These are phyloP conservation scores for Drosophila setosimentum DNA, from an alignment of 2,888 invertebrate genomes.

Conservation along the genomic window DNA sequence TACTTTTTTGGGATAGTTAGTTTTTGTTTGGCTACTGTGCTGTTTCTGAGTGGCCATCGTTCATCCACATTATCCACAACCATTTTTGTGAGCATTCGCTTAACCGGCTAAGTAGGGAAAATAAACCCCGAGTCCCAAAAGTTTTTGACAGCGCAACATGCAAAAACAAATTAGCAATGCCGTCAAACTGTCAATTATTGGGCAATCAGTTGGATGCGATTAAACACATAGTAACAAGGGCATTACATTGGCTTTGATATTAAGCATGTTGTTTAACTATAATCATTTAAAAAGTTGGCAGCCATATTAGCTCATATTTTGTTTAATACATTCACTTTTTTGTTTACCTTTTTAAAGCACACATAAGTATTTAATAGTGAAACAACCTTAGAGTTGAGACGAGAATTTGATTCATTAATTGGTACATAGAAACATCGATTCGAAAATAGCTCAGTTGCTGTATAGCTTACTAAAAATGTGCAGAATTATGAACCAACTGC, in stretches of 20 bases:
- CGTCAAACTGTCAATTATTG: constrained; percentile 79
- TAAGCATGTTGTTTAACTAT: constrained; percentile 29
- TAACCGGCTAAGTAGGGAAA: constrained; percentile 19
- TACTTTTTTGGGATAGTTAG: constrained; percentile 6
- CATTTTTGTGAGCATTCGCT: constrained; percentile 25
- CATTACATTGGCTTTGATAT: constrained; percentile 28
- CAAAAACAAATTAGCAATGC: constrained; percentile 76
- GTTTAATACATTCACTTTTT: background rate
- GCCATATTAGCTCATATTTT: background rate
- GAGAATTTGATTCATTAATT: background rate
- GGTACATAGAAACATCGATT: background rate
- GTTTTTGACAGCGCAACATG: constrained; percentile 76
- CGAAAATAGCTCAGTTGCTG: too few relatives aligned
- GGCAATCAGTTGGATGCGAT: constrained; percentile 69
- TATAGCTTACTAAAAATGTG: background rate
- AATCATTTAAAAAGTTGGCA: background rate
- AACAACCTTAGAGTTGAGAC: background rate
- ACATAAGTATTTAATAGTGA: background rate
- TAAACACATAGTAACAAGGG: constrained; percentile 51
- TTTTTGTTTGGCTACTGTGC: constrained; percentile 27
- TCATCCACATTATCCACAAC: constrained; percentile 8
- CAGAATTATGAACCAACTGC: background rate
- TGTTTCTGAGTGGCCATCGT: constrained; percentile 35
- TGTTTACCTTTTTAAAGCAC: background rate
- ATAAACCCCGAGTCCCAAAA: constrained; percentile 42